Conservation (phyloP, 2,888 invertebrate genomes). For the Calliphora vomitoria region DNA sequence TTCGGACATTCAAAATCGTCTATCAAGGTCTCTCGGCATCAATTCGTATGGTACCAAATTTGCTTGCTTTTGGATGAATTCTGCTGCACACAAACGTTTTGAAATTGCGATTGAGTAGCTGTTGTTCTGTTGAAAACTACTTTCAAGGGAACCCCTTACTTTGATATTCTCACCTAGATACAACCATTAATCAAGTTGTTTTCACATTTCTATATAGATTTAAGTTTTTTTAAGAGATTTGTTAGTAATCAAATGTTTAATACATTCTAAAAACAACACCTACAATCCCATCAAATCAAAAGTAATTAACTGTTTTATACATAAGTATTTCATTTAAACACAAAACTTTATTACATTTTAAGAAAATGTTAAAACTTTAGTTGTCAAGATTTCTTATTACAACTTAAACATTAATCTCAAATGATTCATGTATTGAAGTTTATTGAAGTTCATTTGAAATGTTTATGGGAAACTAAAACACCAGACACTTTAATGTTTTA, state of each 20-base stretch:
- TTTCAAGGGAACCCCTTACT: too few species aligned
- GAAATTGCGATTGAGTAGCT: too few species aligned
- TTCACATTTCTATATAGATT: too few species aligned
- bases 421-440: neutral
- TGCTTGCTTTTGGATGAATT: too few species aligned
- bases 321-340: neutral
- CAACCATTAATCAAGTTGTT: too few species aligned
- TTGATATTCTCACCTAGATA: too few species aligned
- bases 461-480: neutral
- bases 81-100: too few species aligned
- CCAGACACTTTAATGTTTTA: neutral
- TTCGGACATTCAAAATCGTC: too few species aligned
- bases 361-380: neutral
- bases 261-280: neutral
- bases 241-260: neutral
- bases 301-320: neutral
- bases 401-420: neutral
- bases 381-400: neutral
- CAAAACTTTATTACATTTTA: constrained; percentile 13
- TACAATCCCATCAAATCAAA: neutral
- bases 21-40: too few species aligned
- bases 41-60: too few species aligned
- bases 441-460: too few species aligned
- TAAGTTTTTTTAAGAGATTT: neutral
- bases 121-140: too few species aligned